A percentile compares a stretch with the other conserved stretches of the same genome.
Conservation (phyloP, 2,888 invertebrate species). For the Temnothorax ravouxi region DNA sequence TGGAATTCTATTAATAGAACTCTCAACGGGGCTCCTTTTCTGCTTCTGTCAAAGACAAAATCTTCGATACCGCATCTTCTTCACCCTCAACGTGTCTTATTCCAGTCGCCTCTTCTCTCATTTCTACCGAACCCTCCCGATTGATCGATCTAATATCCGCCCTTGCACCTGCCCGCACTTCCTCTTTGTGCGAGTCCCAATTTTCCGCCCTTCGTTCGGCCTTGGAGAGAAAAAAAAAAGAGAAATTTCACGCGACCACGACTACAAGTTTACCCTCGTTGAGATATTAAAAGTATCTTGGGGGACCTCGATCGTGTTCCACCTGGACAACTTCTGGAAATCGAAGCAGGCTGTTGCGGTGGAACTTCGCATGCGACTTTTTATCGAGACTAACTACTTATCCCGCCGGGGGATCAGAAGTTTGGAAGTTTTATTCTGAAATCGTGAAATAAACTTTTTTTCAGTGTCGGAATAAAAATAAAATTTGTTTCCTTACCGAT, state of each 20-base stretch:
- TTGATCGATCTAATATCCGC: slow-evolving; percentile 36
- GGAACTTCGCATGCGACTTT: slow-evolving; percentile 16
- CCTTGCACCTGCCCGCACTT: slow-evolving; percentile 8
- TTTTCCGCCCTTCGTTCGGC: slow-evolving; percentile 24
- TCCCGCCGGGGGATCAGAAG: slow-evolving; percentile 9
- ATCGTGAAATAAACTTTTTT: slow-evolving; percentile 7
- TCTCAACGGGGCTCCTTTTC: not conserved
- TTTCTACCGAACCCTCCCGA: not conserved
- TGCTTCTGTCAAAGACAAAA: not conserved
- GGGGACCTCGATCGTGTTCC: slow-evolving; percentile 22
- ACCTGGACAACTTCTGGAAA: slow-evolving; percentile 31
- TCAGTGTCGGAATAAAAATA: slow-evolving; percentile 8
- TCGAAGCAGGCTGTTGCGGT: slow-evolving; percentile 9
- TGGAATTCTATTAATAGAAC: slow-evolving; percentile 25
- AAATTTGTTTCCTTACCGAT: slow-evolving; percentile 5
- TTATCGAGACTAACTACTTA: slow-evolving; percentile 33
- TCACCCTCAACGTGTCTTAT: not conserved
- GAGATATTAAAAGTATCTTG: slow-evolving; percentile 50
- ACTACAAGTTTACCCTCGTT: slow-evolving; percentile 1
- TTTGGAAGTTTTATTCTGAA: not conserved
- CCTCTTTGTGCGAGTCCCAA: slow-evolving; percentile 21
- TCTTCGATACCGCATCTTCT: not conserved
- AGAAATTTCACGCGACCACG: slow-evolving; percentile 18
- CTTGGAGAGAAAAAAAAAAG: slow-evolving; percentile 33
- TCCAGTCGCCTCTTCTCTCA: not conserved